Conservation (phyloP, 2,888 invertebrate species). For the Atethmia centrago region DNA sequence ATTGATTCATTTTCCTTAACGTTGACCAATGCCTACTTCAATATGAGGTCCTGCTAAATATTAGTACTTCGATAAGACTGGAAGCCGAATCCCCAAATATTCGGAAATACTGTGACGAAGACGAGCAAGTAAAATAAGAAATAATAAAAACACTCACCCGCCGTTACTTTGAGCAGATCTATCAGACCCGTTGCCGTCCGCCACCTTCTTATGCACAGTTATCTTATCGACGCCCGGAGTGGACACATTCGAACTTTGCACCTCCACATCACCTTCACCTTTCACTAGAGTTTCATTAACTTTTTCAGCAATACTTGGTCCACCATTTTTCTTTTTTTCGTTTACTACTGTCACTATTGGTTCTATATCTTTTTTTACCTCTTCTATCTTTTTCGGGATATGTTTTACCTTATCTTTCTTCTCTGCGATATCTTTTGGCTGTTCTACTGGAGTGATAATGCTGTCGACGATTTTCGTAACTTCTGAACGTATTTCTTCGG, state of each 20-base stretch:
- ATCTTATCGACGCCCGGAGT: slow-evolving; percentile 80
- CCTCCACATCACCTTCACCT: slow-evolving; percentile 91
- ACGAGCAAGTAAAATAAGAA: background rate
- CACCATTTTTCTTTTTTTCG: slow-evolving; percentile 80
- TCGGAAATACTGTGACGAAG: background rate
- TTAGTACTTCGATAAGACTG: background rate
- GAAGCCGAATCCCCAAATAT: background rate
- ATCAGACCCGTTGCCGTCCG: slow-evolving; percentile 81
- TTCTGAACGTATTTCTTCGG: slow-evolving; percentile 82
- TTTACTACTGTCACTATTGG: slow-evolving; percentile 86
- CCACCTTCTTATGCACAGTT: slow-evolving; percentile 73
- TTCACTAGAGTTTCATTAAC: slow-evolving; percentile 88
- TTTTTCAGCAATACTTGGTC: slow-evolving; percentile 75
- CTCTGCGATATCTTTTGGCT: slow-evolving; percentile 76
- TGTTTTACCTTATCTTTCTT: slow-evolving; percentile 66
- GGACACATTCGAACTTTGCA: slow-evolving; percentile 90
- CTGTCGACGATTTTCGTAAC: slow-evolving; percentile 86
- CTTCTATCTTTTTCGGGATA: slow-evolving; percentile 54
- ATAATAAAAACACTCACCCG: slow-evolving; percentile 78
- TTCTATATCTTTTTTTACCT: slow-evolving; percentile 78
- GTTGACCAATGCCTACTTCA: background rate
- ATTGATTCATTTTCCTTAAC: background rate
- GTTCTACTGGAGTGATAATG: slow-evolving; percentile 87
- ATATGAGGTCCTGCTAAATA: background rate
- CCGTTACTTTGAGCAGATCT: slow-evolving; percentile 86